phyloP scores from a whole-genome alignment of 2,888 invertebrate genomes.

The Conus canariensis region DNA sequence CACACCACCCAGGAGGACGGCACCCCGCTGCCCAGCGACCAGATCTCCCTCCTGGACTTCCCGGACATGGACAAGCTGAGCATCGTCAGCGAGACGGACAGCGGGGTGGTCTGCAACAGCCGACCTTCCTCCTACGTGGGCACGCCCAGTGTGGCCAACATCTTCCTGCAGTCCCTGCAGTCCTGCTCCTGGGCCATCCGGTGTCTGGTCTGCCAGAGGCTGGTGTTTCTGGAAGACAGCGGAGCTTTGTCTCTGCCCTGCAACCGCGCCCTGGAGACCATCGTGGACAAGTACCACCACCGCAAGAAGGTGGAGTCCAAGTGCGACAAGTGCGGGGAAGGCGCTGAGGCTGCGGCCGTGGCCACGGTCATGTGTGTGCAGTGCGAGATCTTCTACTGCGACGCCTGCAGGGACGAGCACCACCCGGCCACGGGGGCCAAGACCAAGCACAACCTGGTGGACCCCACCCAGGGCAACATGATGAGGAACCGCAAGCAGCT shows the following conservation, averaged over 20 bases:
- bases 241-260: conserved; percentile 94
- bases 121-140: conserved; percentile 84
- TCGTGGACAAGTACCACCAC: conserved; percentile 91
- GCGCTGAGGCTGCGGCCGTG: conserved; percentile 42
- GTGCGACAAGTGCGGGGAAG: conserved; percentile 73
- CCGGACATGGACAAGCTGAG: conserved; percentile 77
- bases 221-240: conserved; percentile 95
- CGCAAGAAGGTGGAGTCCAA: conserved; percentile 76
- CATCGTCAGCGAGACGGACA: conserved; percentile 95
- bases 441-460: conserved; percentile 91
- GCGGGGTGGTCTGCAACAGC: conserved; percentile 91
- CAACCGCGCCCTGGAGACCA: conserved; percentile 94
- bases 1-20: conserved; percentile 74
- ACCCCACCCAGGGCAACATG: conserved; percentile 84
- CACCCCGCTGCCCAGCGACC: conserved; percentile 62
- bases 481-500: conserved; percentile 75
- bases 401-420: conserved; percentile 92
- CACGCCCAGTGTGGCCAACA: conserved; percentile 82
- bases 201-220: conserved; percentile 91
- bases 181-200: conserved; percentile 70
- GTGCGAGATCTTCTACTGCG: conserved; percentile 95
- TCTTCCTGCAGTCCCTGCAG: conserved; percentile 67
- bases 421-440: conserved; percentile 96
- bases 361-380: conserved; percentile 95
- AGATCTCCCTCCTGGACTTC: conserved; percentile 62